Base-by-base conservation (phyloP, 2,888 invertebrate genomes). In the Synergus gifuensis region DNA sequence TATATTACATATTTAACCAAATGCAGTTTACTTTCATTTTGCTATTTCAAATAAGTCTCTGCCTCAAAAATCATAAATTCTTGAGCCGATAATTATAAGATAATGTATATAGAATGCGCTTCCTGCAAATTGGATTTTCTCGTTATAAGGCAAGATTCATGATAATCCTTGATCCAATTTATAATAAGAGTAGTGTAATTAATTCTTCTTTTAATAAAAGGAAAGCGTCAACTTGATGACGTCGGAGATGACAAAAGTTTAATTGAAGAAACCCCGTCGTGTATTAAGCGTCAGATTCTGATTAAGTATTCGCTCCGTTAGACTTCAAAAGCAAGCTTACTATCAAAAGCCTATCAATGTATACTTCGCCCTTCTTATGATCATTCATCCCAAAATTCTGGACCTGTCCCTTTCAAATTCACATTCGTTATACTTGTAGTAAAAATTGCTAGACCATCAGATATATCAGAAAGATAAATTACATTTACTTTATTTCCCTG, bases 101-200 rank as follows among this genome's bases (percentile, higher is more conserved):
- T 54, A 18, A 54, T 9, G 16, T n/a, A n/a, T 54, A 16, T 54
- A 4, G 18, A 54, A 54, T n/a, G 54, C n/a, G 54, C n/a, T 7
- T 2, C 9, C n/a, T 54, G n/a, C 54, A 54, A 54, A 54, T 54
- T 54, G 54, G n/a, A 54, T 54, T 54, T 54, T 54, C 16, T n/a
- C 9, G 5, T n/a, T n/a, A n/a, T 54, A 36, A 36, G 36, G 54
- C 3, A 18, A 83, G 83, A 79, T 79, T 79, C 80, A 12, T 78
- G 80, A 83, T 83, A 82, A 83, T 80, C 79, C 79, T 82, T 83
- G 81, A 83, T 82, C 82, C 78, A 83, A 83, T 36, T 36, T 36
- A 36, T 82, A 82, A 36, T 82, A 82, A 82, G 67, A 81, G 67
- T 79, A 46, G 42, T 78, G 79, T 62, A 60, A 58, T 79, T 80